phyloP scores from a whole-genome alignment of 2,888 invertebrate genomes.

The Amphimallon solstitiale region DNA sequence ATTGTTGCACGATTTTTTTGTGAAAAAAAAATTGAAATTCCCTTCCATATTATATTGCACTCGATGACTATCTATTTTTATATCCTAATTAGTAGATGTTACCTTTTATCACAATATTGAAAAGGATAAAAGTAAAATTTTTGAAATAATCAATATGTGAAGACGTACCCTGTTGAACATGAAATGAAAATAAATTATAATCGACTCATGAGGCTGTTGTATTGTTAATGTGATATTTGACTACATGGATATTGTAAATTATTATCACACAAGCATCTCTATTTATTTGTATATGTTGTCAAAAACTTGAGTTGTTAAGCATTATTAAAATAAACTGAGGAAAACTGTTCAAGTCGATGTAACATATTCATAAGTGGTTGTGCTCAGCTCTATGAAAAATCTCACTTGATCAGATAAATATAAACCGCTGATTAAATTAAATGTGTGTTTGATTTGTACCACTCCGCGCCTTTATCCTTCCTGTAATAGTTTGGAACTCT shows the following conservation, averaged over 20 bases:
- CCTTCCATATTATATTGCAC: constrained; percentile 51
- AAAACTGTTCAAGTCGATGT: constrained; percentile 60
- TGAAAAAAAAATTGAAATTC: constrained; percentile 42
- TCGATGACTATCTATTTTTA: constrained; percentile 59
- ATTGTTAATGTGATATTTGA: constrained; percentile 65
- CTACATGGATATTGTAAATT: constrained; percentile 61
- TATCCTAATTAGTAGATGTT: constrained; percentile 59
- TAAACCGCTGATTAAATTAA: constrained; percentile 53
- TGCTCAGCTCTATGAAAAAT: constrained; percentile 56
- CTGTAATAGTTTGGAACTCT: too few species aligned
- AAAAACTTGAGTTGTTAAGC: constrained; percentile 55
- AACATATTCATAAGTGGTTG: constrained; percentile 58
- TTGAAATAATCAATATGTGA: constrained; percentile 42
- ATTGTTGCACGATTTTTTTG: constrained; percentile 54
- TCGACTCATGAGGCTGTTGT: constrained; percentile 62
- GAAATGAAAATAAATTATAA: constrained; percentile 48
- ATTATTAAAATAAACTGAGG: constrained; percentile 44
- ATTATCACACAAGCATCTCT: constrained; percentile 56
- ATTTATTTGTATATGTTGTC: constrained; percentile 61
- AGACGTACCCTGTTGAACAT: constrained; percentile 42
- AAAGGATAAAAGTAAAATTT: constrained; percentile 45
- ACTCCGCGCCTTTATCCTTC: background rate
- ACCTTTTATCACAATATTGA: constrained; percentile 50
- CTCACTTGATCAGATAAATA: constrained; percentile 56
- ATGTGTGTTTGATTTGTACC: constrained; percentile 14